These are phyloP conservation scores for Trichonephila clavata DNA, from an alignment of 1,140 invertebrate genomes.

Conservation along the genomic window DNA sequence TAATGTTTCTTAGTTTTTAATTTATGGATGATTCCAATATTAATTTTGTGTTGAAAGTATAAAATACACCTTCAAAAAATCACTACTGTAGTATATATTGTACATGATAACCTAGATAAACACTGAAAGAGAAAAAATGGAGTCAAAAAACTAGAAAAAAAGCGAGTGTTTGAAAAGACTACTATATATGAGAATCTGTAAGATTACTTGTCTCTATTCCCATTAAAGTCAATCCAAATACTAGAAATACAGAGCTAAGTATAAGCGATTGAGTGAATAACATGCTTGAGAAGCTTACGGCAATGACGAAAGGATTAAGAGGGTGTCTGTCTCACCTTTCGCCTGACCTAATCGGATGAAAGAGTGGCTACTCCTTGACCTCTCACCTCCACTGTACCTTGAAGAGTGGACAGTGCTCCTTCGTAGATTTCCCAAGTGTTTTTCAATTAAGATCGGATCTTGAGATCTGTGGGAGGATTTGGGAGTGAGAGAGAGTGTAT, in stretches of 20 bases:
- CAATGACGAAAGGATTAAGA: slow-evolving; percentile 67
- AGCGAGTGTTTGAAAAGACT: too few relatives aligned
- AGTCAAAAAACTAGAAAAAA: too few relatives aligned
- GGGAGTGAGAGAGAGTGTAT: neutral
- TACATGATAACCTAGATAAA: too few relatives aligned
- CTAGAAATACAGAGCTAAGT: neutral
- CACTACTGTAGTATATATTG: too few relatives aligned
- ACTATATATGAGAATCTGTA: too few relatives aligned
- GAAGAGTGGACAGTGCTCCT: slow-evolving; percentile 43
- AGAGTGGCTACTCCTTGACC: neutral
- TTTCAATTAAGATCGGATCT: slow-evolving; percentile 47
- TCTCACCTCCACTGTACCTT: slow-evolving; percentile 31
- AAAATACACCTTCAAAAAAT: too few relatives aligned
- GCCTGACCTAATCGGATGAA: slow-evolving; percentile 58
- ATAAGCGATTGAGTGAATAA: slow-evolving; percentile 45
- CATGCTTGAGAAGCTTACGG: slow-evolving; percentile 58
- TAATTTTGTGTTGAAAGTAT: too few relatives aligned
- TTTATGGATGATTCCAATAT: too few relatives aligned
- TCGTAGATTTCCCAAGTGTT: slow-evolving; percentile 13
- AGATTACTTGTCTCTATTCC: too few relatives aligned
- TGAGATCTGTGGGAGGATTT: neutral
- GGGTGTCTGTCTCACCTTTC: slow-evolving; percentile 51
- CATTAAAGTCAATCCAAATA: neutral
- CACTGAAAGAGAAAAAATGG: too few relatives aligned
- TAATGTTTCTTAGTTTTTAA: too few relatives aligned